These are phyloP conservation scores for Nematolebias whitei DNA, from an alignment of 2,113 vertebrate species.

Conservation along the genomic window DNA sequence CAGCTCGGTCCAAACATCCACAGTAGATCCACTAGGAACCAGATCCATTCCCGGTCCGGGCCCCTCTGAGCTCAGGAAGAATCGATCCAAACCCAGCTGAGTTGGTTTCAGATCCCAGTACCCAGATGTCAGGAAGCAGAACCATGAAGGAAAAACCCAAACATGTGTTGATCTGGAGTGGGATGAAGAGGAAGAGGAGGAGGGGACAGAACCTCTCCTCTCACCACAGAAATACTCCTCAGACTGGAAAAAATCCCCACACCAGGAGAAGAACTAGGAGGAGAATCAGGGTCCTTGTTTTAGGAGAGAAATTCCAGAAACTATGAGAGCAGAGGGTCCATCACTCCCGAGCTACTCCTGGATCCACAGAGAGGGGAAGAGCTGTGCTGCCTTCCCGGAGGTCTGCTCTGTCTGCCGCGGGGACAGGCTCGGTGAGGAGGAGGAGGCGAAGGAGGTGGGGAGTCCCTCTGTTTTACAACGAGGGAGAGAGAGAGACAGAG, in stretches of 20 bases:
- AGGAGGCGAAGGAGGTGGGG: slow-evolving; percentile 9
- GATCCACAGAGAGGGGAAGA: slow-evolving; percentile 20
- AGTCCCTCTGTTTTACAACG: slow-evolving; percentile 15
- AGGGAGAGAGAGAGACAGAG: slow-evolving; percentile 29
- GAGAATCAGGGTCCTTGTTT: too few relatives aligned
- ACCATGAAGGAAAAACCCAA: background rate
- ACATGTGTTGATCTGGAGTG: background rate
- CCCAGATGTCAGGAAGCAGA: slow-evolving; percentile 22
- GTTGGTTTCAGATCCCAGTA: slow-evolving; percentile 8
- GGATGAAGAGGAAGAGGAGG: background rate
- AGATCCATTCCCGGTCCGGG: slow-evolving; percentile 55
- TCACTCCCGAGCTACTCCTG: slow-evolving; percentile 40
- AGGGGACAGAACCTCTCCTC: slow-evolving; percentile 20
- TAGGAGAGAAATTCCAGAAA: slow-evolving; percentile 55
- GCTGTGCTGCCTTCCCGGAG: slow-evolving; percentile 55
- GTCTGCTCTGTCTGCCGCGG: slow-evolving; percentile 64
- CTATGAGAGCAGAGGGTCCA: slow-evolving; percentile 53
- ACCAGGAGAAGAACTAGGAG: background rate
- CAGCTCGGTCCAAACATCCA: slow-evolving; percentile 43
- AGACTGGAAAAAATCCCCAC: slow-evolving; percentile 5
- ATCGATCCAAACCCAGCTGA: slow-evolving; percentile 7
- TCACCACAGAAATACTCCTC: slow-evolving; percentile 28
- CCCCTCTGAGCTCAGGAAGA: slow-evolving; percentile 15
- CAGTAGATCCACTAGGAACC: slow-evolving; percentile 45
- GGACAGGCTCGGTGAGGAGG: slow-evolving; percentile 28